Evolutionary conservation across 2,113 vertebrate species (phyloP).

Genomic region (Sporophila hypoxantha): DNA sequence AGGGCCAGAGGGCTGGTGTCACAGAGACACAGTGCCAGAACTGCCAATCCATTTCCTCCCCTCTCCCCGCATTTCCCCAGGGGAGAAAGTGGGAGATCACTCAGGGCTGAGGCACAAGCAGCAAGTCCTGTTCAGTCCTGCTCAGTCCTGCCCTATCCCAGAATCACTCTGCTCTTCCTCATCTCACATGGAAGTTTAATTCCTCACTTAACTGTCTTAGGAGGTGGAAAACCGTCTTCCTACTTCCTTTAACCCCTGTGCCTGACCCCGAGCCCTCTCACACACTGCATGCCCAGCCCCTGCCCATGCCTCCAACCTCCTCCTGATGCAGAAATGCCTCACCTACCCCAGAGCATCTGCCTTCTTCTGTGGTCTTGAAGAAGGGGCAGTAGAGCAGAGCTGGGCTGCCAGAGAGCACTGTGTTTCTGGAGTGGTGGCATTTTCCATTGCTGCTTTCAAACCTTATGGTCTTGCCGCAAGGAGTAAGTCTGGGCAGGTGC

Average conservation of each 20-base stretch:
- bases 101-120: background rate
- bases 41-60: too few relatives aligned
- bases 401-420: background rate
- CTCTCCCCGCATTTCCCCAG: background rate
- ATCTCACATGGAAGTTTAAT: background rate
- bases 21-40: background rate
- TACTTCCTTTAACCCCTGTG: background rate
- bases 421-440: background rate
- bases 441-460: background rate
- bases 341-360: background rate
- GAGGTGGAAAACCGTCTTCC: background rate
- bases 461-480: fast-evolving
- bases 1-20: background rate
- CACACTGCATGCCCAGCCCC: fast-evolving
- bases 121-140: background rate
- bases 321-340: background rate
- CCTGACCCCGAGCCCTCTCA: background rate
- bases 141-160: background rate
- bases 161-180: background rate
- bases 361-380: background rate
- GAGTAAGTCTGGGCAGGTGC: background rate
- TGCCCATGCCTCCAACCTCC: background rate
- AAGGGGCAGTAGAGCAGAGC: background rate
- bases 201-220: background rate
- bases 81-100: fast-evolving